Evolutionary conservation across 2,797 vertebrate genomes (phyloP).

Genomic region (Girardinus metallicus): DNA sequence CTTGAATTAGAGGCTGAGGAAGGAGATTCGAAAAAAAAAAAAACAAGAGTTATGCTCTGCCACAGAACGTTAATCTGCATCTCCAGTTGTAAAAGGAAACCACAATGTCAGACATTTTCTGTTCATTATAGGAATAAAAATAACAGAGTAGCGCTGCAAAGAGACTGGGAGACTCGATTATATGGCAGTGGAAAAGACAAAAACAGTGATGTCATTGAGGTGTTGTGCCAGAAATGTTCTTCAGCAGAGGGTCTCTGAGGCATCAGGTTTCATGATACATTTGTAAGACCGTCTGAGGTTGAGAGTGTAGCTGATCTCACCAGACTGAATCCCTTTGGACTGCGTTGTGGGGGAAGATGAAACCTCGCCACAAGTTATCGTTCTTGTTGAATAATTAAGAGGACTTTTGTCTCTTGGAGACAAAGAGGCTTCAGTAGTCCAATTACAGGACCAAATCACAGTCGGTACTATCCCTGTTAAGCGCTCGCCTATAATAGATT

Average conservation of each 20-base stretch:
- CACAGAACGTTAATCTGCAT: conserved; percentile 18
- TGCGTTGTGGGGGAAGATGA: conserved; percentile 53
- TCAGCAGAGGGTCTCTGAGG: conserved; percentile 59
- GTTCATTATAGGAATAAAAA: conserved; percentile 12
- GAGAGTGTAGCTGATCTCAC: conserved; percentile 64
- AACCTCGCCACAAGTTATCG: conserved; percentile 52
- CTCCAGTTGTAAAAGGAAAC: conserved; percentile 15
- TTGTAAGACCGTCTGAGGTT: conserved; percentile 43
- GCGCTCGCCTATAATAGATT: conserved; percentile 26
- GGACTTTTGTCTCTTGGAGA: conserved; percentile 36
- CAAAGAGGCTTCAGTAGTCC: conserved; percentile 18
- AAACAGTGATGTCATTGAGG: conserved; percentile 67
- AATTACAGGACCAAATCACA: conserved; percentile 48
- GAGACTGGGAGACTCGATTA: conserved; percentile 24
- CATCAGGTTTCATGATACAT: conserved; percentile 71
- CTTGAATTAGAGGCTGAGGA: conserved; percentile 19
- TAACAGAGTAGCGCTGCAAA: conserved; percentile 20
- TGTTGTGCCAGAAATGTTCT: conserved; percentile 64
- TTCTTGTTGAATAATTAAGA: conserved; percentile 64
- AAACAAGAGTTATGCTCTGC: conserved; percentile 3
- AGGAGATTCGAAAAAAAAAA: conserved; percentile 6
- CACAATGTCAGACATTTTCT: background rate
- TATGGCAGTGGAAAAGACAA: conserved; percentile 23
- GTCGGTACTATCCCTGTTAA: conserved; percentile 10
- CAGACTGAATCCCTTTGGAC: conserved; percentile 47